These are phyloP conservation scores for Sebastes fasciatus DNA, from an alignment of 2,113 vertebrate species.

Conservation along the genomic window DNA sequence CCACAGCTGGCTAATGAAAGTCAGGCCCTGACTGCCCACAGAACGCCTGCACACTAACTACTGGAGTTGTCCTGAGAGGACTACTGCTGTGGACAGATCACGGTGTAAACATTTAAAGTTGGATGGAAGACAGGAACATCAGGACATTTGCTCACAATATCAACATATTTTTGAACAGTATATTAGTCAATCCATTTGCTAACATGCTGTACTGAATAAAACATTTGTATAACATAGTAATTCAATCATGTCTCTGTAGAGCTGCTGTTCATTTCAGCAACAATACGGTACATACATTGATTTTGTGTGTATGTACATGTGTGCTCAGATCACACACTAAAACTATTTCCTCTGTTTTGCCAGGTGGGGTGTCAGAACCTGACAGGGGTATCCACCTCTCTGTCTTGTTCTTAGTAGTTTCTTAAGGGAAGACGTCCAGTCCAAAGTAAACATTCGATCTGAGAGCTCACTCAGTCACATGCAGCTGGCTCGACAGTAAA, in stretches of 20 bases:
- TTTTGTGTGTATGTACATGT: neutral
- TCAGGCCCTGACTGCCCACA: conserved; percentile 58
- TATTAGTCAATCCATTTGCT: conserved; percentile 9
- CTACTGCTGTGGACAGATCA: conserved; percentile 24
- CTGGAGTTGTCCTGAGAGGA: conserved; percentile 32
- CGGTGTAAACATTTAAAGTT: conserved; percentile 21
- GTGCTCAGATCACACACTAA: conserved; percentile 18
- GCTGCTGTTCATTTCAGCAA: neutral
- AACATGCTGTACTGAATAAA: conserved; percentile 16
- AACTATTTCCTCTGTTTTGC: conserved; percentile 65
- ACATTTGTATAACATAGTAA: neutral
- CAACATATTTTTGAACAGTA: neutral
- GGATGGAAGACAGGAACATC: conserved; percentile 4
- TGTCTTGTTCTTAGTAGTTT: conserved; percentile 46
- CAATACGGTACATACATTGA: neutral
- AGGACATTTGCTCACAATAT: neutral
- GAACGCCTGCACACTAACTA: conserved; percentile 41
- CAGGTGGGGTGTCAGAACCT: conserved; percentile 61
- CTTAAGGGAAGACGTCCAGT: conserved; percentile 42
- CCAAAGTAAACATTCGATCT: conserved; percentile 74
- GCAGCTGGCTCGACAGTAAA: conserved; percentile 47
- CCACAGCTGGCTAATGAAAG: conserved; percentile 69
- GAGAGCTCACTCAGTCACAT: conserved; percentile 35
- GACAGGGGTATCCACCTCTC: conserved; percentile 37
- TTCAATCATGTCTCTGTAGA: conserved; percentile 1